Conservation (phyloP, 2,113 vertebrate species). For the Hymenochirus boettgeri region DNA sequence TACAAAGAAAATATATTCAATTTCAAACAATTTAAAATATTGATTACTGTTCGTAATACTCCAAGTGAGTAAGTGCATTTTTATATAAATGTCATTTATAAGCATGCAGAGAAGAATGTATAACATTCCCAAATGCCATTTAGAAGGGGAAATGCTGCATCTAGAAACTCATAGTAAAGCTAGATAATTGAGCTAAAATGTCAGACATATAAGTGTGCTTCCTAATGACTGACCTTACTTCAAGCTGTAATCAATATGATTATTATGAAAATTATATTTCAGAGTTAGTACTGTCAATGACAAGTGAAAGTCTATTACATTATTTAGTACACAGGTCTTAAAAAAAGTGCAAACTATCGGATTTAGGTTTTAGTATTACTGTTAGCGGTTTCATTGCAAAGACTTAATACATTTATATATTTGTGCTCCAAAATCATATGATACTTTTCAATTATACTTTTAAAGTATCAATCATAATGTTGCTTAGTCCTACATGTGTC, state of each 20-base stretch:
- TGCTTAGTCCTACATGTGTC: too few species aligned
- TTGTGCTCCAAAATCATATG: too few species aligned
- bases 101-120: slow-evolving; percentile 22
- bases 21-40: slow-evolving; percentile 26
- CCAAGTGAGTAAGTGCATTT: slow-evolving; percentile 18
- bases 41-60: slow-evolving; percentile 26
- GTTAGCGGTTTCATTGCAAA: too few species aligned
- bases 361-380: too few species aligned
- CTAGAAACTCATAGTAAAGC: neutral
- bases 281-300: neutral
- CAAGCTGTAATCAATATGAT: slow-evolving; percentile 27
- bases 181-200: slow-evolving; percentile 25
- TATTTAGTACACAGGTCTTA: too few species aligned
- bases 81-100: slow-evolving; percentile 24
- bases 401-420: too few species aligned
- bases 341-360: too few species aligned
- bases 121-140: neutral
- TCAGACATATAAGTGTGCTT: slow-evolving; percentile 2
- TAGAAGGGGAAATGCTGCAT: slow-evolving; percentile 3
- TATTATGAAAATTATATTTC: neutral
- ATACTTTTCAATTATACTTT: too few species aligned
- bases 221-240: slow-evolving; percentile 10
- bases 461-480: too few species aligned
- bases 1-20: slow-evolving; percentile 18
- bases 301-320: neutral